Evolutionary conservation across 2,113 vertebrate genomes (phyloP).

Genomic region (Microtus montanus): DNA sequence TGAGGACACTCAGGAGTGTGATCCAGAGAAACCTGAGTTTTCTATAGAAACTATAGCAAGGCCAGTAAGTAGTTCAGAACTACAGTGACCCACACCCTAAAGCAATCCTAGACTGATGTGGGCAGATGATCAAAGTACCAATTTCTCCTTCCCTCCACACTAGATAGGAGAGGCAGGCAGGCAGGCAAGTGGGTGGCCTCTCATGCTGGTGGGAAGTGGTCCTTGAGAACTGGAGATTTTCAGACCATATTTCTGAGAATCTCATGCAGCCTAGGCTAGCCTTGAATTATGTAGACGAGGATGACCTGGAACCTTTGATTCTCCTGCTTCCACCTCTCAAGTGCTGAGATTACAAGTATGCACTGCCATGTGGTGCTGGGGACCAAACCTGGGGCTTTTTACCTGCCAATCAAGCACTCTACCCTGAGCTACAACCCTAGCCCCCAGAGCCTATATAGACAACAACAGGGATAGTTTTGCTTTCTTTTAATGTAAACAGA

Average conservation of each 20-base stretch:
- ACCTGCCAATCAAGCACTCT: background rate
- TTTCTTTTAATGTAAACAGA: conserved; percentile 82
- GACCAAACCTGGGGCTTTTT: background rate
- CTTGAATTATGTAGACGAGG: background rate
- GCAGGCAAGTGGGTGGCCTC: background rate
- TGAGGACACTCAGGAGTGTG: background rate
- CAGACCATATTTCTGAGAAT: background rate
- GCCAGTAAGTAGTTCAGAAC: background rate
- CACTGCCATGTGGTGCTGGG: background rate
- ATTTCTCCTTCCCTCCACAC: too few relatives aligned
- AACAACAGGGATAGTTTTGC: conserved; percentile 41
- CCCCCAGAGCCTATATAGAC: background rate
- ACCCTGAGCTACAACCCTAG: background rate
- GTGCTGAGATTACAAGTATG: background rate
- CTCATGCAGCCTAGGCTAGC: background rate
- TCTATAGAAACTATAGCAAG: background rate
- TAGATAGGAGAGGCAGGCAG: background rate
- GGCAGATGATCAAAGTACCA: background rate
- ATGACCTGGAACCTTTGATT: background rate
- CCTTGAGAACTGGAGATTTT: background rate
- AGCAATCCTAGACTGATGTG: background rate
- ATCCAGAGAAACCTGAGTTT: background rate
- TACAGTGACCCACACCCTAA: background rate
- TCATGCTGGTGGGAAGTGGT: background rate
- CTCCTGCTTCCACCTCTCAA: background rate